phyloP scores from a whole-genome alignment of 1,140 invertebrate genomes.

The Drosophila subobscura region DNA sequence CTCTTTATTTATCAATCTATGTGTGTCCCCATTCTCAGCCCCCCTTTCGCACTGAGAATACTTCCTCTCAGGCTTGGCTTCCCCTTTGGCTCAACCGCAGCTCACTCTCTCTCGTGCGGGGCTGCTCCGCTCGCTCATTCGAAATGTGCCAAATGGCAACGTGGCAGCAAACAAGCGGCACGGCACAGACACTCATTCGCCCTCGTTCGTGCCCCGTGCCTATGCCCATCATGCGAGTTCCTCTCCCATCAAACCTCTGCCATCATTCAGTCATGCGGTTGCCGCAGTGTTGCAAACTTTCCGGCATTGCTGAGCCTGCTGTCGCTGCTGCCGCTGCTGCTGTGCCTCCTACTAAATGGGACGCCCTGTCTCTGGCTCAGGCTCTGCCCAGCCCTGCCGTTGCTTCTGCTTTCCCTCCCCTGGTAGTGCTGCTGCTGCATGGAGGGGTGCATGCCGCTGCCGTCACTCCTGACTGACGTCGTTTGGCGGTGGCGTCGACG shows the following conservation, averaged over 20 bases:
- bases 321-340: constrained; percentile 11
- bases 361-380: no score
- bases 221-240: background rate
- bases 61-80: background rate
- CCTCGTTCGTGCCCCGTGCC: background rate
- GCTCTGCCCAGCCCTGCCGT: no score
- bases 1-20: background rate
- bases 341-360: no score
- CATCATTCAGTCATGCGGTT: constrained; percentile 63
- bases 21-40: constrained; percentile 4
- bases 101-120: constrained; percentile 9
- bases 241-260: constrained; percentile 11
- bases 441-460: constrained; percentile 25
- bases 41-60: background rate
- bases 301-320: constrained; percentile 43
- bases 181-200: constrained; percentile 36
- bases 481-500: constrained; percentile 40
- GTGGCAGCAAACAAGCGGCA: constrained; percentile 56
- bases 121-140: constrained; percentile 38
- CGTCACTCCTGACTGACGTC: constrained; percentile 43
- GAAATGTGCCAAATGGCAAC: constrained; percentile 62
- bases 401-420: background rate
- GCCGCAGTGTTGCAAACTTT: constrained; percentile 71
- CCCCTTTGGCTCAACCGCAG: background rate
- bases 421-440: constrained; percentile 13